Evolutionary conservation across 2,113 vertebrate species (phyloP), one percentile per base, ranked within the genome.

Genomic region (Lontra canadensis): DNA sequence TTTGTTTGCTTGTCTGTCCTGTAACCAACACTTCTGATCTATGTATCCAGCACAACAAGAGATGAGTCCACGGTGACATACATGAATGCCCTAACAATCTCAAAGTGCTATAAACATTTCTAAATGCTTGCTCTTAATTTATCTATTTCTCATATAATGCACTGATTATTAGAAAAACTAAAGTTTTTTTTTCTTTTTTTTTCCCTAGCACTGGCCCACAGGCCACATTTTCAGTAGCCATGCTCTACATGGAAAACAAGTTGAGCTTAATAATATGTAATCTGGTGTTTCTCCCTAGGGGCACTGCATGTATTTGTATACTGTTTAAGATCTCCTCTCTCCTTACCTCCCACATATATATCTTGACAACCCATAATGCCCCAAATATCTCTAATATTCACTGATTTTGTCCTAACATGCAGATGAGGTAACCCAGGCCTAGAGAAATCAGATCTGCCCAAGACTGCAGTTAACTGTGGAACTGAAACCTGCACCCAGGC

Each of bases 51-150:
- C 67, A 44, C 73, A 90, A 47, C 3, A 74, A 20, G 10, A 44
- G 1, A 36, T 36, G 34, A 47, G 73, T n/a, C 65, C 49, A 90
- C 3, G 2, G 12, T 42, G 74, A 78, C 36, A 82, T 17, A 7
- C 20, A 63, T 11, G 8, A 15, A 79, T 29, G 67, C 6, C 83
- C 34, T 11, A 25, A 4, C 83, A 52, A 91, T 36, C 21, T 57
- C 34, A 49, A 93, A 82, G 2, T 83, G 73, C 39, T 36, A 18
- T 15, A 78, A 93, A 59, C 10, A 78, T 55, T 67, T 90, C 65
- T 76, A 94, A 95, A 94, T 52, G 44, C 44, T 39, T 79, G 17
- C 57, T 97, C 74, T 69, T 9, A 36, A 90, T 49, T 52, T 94
- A 3, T 61, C 2, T 49, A 67, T 47, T 76, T 97, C 65, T 93